A percentile compares a stretch with the other conserved stretches of the same genome.
phyloP scores from a whole-genome alignment of 2,113 vertebrate species.

The Channa maculata region DNA sequence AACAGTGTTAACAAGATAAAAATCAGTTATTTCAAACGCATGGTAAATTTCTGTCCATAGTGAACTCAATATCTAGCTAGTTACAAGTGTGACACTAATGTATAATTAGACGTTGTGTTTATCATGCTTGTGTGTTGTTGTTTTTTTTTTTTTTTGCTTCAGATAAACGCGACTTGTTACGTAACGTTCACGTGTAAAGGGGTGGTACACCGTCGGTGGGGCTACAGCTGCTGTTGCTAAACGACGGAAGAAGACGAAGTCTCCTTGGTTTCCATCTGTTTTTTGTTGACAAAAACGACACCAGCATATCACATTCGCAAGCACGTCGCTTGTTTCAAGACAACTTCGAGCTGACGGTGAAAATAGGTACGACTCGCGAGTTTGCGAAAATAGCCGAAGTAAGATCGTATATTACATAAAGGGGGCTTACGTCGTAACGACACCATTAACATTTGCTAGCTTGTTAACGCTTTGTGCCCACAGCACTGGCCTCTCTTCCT shows the following conservation, averaged over 20 bases:
- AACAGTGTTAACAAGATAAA: not conserved
- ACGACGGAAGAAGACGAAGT: not conserved
- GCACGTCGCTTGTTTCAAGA: conserved; percentile 8
- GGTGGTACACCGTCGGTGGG: conserved; percentile 19
- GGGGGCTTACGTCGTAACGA: not conserved
- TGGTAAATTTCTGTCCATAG: accelerated
- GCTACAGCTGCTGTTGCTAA: conserved; percentile 1
- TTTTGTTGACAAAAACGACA: not conserved
- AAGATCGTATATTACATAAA: not conserved
- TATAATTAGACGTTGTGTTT: not conserved
- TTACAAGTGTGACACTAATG: accelerated
- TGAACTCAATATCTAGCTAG: not conserved
- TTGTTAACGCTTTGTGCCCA: too few species aligned
- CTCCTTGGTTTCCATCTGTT: not conserved
- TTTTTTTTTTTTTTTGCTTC: not conserved
- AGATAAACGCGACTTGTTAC: conserved; percentile 62
- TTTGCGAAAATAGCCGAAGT: not conserved
- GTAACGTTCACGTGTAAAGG: conserved; percentile 32
- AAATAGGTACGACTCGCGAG: conserved; percentile 42
- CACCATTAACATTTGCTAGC: not conserved
- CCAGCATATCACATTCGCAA: not conserved
- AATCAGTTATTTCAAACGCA: not conserved
- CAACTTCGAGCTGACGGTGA: conserved; percentile 14
- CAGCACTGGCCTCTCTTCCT: too few species aligned
- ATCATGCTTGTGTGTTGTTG: not conserved